phyloP scores from a whole-genome alignment of 2,797 vertebrate species.

The Labeo calbasu region DNA sequence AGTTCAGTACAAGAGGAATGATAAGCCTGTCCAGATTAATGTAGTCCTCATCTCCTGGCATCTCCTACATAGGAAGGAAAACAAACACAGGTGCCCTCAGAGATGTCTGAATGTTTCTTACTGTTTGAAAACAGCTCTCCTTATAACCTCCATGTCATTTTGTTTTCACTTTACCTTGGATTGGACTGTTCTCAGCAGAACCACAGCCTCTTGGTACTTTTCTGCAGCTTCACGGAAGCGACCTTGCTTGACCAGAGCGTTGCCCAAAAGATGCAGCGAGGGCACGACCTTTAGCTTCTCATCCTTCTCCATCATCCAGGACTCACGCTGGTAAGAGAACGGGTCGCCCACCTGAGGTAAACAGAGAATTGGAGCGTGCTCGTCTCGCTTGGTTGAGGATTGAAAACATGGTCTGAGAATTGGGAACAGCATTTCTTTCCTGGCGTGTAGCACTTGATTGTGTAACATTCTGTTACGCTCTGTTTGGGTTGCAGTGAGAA shows the following conservation, averaged over 20 bases:
- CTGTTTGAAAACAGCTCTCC: background rate
- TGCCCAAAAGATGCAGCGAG: conserved; percentile 83
- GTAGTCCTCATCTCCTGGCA: conserved; percentile 81
- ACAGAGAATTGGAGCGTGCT: conserved; percentile 38
- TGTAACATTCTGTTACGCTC: conserved; percentile 53
- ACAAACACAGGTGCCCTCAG: conserved; percentile 18
- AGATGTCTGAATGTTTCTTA: background rate
- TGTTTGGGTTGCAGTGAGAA: conserved; percentile 53
- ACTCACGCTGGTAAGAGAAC: conserved; percentile 84
- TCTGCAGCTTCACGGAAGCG: conserved; percentile 78
- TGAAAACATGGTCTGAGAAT: conserved; percentile 42
- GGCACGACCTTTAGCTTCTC: conserved; percentile 86
- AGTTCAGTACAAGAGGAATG: conserved; percentile 81
- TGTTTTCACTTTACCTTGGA: conserved; percentile 79
- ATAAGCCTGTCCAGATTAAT: conserved; percentile 78
- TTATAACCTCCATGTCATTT: background rate
- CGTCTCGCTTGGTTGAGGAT: conserved; percentile 35
- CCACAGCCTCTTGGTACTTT: conserved; percentile 88
- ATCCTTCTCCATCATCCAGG: conserved; percentile 90
- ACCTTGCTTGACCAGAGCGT: conserved; percentile 80
- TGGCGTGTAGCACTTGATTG: conserved; percentile 46
- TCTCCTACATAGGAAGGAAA: conserved; percentile 73
- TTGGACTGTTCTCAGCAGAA: conserved; percentile 86
- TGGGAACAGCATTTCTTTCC: conserved; percentile 55
- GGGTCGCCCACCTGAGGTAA: conserved; percentile 83